phyloP scores from a whole-genome alignment of 2,113 vertebrate species.

The Periophthalmus modestus region DNA sequence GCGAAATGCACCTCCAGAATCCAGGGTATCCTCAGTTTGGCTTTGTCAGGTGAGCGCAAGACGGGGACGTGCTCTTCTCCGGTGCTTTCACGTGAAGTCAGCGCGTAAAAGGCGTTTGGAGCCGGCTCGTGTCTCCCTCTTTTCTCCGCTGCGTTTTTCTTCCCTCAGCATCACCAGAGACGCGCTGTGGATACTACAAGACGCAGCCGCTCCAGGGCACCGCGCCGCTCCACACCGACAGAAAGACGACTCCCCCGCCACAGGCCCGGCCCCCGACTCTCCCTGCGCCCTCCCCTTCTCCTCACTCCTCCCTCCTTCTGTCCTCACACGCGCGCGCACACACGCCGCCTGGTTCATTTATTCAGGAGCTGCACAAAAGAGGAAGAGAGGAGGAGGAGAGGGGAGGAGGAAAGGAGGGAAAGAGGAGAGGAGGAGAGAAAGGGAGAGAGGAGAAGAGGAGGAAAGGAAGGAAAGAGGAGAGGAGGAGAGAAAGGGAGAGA shows the following conservation, averaged over 20 bases:
- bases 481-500: conserved; percentile 13
- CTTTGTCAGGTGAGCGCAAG: conserved; percentile 59
- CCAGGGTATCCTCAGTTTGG: conserved; percentile 9
- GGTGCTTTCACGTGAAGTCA: background rate
- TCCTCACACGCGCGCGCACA: conserved; percentile 21
- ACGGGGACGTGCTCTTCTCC: conserved; percentile 20
- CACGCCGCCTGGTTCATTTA: conserved; percentile 71
- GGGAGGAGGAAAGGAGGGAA: too few species aligned
- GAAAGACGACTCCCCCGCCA: conserved; percentile 72
- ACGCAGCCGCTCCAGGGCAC: conserved; percentile 48
- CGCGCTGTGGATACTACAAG: conserved; percentile 16
- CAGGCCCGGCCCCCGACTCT: conserved; percentile 63
- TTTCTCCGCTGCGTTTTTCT: conserved; percentile 4
- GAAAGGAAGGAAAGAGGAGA: too few species aligned
- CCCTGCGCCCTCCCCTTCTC: conserved; percentile 4
- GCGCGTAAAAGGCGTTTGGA: background rate
- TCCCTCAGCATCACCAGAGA: conserved; percentile 62
- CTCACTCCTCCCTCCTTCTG: conserved; percentile 32
- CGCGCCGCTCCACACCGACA: conserved; percentile 61
- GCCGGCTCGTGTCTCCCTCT: background rate
- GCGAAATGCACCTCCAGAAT: conserved; percentile 28
- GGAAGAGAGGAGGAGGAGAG: too few species aligned
- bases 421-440: too few species aligned
- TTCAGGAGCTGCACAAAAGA: conserved; percentile 74
- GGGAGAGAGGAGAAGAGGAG: too few species aligned